Evolutionary conservation across 2,797 vertebrate genomes (phyloP), one percentile per base, ranked within the genome.

Genomic region (Esox masquinongy): DNA sequence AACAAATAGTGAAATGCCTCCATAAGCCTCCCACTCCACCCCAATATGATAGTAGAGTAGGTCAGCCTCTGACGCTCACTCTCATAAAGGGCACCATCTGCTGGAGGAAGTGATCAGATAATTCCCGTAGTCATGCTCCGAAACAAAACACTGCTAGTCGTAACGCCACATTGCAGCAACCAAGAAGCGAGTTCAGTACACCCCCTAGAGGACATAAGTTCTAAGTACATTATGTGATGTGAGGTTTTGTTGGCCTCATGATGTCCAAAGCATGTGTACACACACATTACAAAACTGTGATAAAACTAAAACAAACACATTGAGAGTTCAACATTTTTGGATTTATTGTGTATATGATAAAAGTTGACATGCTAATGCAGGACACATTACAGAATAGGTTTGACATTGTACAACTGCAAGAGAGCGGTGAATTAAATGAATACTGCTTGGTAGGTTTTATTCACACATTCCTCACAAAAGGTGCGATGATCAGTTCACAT

Each of bases 131-230:
- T 12, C 11, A 12, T 61, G 53, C n/a, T 56, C 6, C 53, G 14
- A 24, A 22, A 61, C 56, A 24, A 24, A 24, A 61, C 56, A 61
- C 9, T 47, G 9, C 43, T 3, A 47, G 12, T 47, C 43, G 12
- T 47, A 47, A 5, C 36, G 8, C 1, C 5, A 11, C 53, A 11
- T 11, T 59, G n/a, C 22, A 61, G 56, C 56, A 1, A 9, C 56
- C 11, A 14, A 53, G 5, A 53, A 22, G 76, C 66, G 71, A 74
- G 12, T 71, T 50, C 17, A 70, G 8, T 76, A 24, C 86, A 24
- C 89, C 90, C 82, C 79, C 92, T 86, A 73, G 87, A 89, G 92
- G 88, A 29, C 17, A 0, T 2, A 61, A 56, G 0, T 3, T 31
- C 1, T 3, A 4, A 31, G 19, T 39, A 1, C 5, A 15, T 2